Base-by-base conservation (phyloP, 2,797 vertebrate species). In the Cossypha heuglini region DNA sequence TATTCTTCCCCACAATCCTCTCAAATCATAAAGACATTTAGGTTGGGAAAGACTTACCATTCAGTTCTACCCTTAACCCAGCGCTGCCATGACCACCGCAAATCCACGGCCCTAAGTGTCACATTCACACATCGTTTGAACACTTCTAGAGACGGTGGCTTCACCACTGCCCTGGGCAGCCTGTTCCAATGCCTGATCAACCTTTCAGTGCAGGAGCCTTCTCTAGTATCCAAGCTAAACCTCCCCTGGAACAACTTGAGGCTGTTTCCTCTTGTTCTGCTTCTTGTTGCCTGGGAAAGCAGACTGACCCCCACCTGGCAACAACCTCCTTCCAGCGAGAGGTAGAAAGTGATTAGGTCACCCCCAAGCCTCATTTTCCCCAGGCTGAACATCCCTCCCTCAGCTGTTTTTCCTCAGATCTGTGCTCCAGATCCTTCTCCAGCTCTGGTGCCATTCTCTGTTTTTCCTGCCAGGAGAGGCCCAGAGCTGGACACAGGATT, bases 261-360 rank as follows among this genome's bases (percentile, higher is more conserved):
- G 24, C 33, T 10, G 8, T 33, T 72, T 16, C 24, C 16, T 61
- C 33, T 29, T 37, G n/a, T 14, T 20, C 15, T 11, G 6, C 4
- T 20, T 7, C 13, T 42, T 24, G 33, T 25, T 37, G 28, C 18
- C 28, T 17, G 43, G 31, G 28, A 8, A 38, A 33, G 38, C 0
- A 38, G 43, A 17, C 6, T 14, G 25, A 35, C 5, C 20, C 35
- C 6, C 21, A 17, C 2, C 37, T 3, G 22, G 28, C 24, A 51
- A 6, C 24, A 20, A 4, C 5, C 16, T 33, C 75, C n/a, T 38
- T 14, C 20, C 38, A 38, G 38, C 33, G 8, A 45, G 9, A 6
- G 17, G 38, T 2, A n/a, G 13, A 16, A 54, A 21, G 37, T 2
- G 6, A 5, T 7, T 5, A 12, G 18, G 35, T 16, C 6, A 3